Evolutionary conservation across 2,888 invertebrate genomes (phyloP).

Genomic region (Tenthredo distinguenda): DNA sequence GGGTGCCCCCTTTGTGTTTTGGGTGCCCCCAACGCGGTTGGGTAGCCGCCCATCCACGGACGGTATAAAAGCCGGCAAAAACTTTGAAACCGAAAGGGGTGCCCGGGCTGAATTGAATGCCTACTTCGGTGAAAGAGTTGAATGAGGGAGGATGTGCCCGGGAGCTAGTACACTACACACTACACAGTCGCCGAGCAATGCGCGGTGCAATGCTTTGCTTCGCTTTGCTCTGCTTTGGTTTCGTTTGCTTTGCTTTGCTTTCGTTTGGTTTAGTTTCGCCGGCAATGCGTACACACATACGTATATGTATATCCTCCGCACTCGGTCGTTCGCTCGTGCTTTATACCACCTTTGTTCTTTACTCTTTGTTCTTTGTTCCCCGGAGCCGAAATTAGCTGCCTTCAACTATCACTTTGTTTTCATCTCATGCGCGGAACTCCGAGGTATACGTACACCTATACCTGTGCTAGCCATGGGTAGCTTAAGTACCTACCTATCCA

Average conservation of each 20-base stretch:
- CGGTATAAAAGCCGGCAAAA: slow-evolving; percentile 36
- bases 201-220: not conserved
- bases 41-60: not conserved
- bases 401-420: slow-evolving; percentile 75
- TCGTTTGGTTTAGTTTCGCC: not conserved
- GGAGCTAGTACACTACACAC: not conserved
- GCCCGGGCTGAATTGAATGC: slow-evolving; percentile 20
- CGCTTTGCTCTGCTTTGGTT: not conserved
- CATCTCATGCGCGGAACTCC: slow-evolving; percentile 58
- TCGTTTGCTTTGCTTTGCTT: not conserved
- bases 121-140: slow-evolving; percentile 42
- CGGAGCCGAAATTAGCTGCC: slow-evolving; percentile 75
- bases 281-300: not conserved
- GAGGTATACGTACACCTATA: not conserved
- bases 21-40: slow-evolving; percentile 43
- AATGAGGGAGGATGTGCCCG: slow-evolving; percentile 49
- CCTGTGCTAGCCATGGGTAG: not conserved
- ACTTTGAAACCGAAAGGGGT: slow-evolving; percentile 44
- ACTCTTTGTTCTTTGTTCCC: slow-evolving; percentile 66
- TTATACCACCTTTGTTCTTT: slow-evolving; percentile 39
- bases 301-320: not conserved
- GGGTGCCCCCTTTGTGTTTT: slow-evolving; percentile 30
- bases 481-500: not conserved
- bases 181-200: not conserved
- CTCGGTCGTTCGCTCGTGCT: not conserved